Evolutionary conservation across 2,113 vertebrate species (phyloP).

Genomic region (Hiodon alosoides): DNA sequence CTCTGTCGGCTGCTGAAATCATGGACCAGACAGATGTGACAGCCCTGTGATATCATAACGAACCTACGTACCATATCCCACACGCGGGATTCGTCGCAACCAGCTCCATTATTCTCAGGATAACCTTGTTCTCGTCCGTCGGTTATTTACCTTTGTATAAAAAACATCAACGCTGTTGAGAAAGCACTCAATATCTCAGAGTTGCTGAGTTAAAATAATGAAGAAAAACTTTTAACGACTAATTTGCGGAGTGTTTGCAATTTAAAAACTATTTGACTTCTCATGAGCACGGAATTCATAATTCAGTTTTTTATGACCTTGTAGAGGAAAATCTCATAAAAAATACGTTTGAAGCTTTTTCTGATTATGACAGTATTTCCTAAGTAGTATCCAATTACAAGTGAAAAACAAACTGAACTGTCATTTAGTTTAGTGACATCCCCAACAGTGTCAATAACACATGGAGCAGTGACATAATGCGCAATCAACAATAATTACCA

Average conservation of each 20-base stretch:
- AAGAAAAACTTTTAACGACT: not conserved
- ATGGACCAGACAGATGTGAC: too few species aligned
- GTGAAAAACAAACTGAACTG: conserved; percentile 47
- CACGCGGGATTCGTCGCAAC: not conserved
- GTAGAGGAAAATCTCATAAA: conserved; percentile 46
- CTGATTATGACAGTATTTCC: conserved; percentile 42
- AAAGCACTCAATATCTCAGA: not conserved
- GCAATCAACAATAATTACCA: conserved; percentile 69
- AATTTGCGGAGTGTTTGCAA: not conserved
- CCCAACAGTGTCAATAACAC: conserved; percentile 48
- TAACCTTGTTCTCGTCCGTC: not conserved
- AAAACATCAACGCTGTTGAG: not conserved
- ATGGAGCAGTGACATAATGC: conserved; percentile 57
- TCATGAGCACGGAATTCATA: conserved; percentile 35
- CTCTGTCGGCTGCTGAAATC: too few species aligned
- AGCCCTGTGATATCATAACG: too few species aligned
- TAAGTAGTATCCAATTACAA: conserved; percentile 58
- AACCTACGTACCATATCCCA: too few species aligned
- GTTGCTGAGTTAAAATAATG: not conserved
- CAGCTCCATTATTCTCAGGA: not conserved
- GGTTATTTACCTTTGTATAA: not conserved
- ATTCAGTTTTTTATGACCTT: conserved; percentile 29
- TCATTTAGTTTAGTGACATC: conserved; percentile 50
- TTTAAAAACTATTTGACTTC: conserved; percentile 39
- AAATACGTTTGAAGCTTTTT: conserved; percentile 52